phyloP scores from a whole-genome alignment of 2,113 vertebrate species.

The Lethenteron camtschaticum region DNA sequence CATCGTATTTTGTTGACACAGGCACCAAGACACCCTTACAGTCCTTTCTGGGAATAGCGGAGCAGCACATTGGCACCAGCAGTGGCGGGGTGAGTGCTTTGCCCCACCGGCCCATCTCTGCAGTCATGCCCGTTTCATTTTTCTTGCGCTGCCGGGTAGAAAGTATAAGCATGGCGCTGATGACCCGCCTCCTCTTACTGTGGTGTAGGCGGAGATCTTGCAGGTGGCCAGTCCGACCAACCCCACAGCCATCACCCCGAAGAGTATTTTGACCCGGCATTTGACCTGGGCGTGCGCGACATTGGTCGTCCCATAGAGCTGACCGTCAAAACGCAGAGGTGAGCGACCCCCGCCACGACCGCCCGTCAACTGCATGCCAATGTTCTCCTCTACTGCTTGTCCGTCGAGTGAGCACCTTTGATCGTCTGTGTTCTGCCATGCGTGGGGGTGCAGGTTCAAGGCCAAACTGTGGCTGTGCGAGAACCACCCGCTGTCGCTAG shows the following conservation, averaged over 20 bases:
- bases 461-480: constrained; percentile 92
- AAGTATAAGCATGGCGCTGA: too few relatives aligned
- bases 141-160: too few relatives aligned
- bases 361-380: background rate
- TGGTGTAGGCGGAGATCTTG: constrained; percentile 51
- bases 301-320: constrained; percentile 80
- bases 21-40: constrained; percentile 80
- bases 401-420: background rate
- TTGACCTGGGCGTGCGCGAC: constrained; percentile 45
- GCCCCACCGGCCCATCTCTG: background rate
- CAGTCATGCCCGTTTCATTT: too few relatives aligned
- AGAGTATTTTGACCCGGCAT: constrained; percentile 78
- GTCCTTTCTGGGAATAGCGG: constrained; percentile 85
- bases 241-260: constrained; percentile 63
- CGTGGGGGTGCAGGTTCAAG: constrained; percentile 38
- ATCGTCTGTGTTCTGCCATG: too few relatives aligned
- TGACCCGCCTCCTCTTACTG: background rate
- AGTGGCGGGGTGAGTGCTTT: constrained; percentile 52
- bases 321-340: constrained; percentile 97
- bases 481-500: constrained; percentile 74
- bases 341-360: constrained; percentile 14
- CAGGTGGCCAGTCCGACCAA: constrained; percentile 71
- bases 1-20: constrained; percentile 17
- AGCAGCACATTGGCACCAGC: constrained; percentile 78
- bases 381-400: background rate